These are phyloP conservation scores for Stenichneumon culpator DNA, from an alignment of 2,888 invertebrate genomes.

Conservation along the genomic window DNA sequence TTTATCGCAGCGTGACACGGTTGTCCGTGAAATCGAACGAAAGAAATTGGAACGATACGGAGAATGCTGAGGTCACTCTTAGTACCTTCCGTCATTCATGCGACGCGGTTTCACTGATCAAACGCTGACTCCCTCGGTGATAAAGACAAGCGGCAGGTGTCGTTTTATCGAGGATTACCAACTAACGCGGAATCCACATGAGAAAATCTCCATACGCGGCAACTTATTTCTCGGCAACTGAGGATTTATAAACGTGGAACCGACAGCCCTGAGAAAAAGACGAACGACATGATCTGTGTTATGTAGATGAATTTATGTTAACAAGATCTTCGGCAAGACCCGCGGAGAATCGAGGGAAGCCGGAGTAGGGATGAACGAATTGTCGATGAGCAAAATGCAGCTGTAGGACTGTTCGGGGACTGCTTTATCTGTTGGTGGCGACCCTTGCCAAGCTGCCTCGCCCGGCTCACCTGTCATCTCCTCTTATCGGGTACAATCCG, in stretches of 20 bases:
- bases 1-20: too few relatives aligned
- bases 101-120: slow-evolving; percentile 56
- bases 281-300: slow-evolving; percentile 29
- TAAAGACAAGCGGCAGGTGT: slow-evolving; percentile 50
- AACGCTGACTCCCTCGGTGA: slow-evolving; percentile 19
- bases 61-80: slow-evolving; percentile 29
- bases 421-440: slow-evolving; percentile 71
- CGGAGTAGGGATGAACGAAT: slow-evolving; percentile 35
- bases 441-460: slow-evolving; percentile 69
- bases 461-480: slow-evolving; percentile 80
- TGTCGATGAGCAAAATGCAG: slow-evolving; percentile 70
- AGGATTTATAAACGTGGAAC: slow-evolving; percentile 13
- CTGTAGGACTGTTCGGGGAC: slow-evolving; percentile 58
- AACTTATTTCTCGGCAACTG: slow-evolving; percentile 12
- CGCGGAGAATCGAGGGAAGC: neutral
- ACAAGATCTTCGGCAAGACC: slow-evolving; percentile 13
- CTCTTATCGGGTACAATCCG: slow-evolving; percentile 79
- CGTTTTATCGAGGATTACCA: neutral
- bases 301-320: slow-evolving; percentile 6
- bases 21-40: slow-evolving; percentile 44
- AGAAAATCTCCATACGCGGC: neutral
- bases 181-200: neutral
- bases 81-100: slow-evolving; percentile 45
- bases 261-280: slow-evolving; percentile 40
- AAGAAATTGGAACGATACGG: slow-evolving; percentile 26